phyloP scores from a whole-genome alignment of 1,140 invertebrate genomes.

The Bombus pascuorum region DNA sequence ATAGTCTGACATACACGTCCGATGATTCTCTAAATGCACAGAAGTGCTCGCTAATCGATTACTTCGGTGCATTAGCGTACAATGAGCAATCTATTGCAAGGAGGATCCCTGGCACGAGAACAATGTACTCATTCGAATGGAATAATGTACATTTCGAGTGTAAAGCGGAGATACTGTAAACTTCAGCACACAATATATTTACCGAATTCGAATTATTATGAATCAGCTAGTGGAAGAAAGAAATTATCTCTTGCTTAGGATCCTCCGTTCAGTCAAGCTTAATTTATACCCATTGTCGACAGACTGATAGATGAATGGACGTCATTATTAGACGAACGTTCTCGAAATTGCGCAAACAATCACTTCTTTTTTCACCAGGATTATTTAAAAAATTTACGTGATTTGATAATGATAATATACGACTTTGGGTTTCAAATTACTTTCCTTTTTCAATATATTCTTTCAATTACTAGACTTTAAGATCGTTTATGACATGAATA shows the following conservation, averaged over 20 bases:
- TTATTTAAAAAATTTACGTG: too few relatives aligned
- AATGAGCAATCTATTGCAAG: constrained; percentile 16
- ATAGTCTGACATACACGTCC: not conserved
- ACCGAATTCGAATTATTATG: constrained; percentile 13
- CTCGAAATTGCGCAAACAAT: not conserved
- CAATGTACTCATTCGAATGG: constrained; percentile 21
- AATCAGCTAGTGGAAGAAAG: constrained; percentile 21
- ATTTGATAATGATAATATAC: too few relatives aligned
- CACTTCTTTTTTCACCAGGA: not conserved
- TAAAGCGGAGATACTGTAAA: constrained; percentile 45
- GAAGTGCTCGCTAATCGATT: constrained; percentile 40
- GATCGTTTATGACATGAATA: too few relatives aligned
- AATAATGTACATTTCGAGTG: constrained; percentile 50
- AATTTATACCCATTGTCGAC: not conserved
- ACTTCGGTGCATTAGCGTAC: constrained; percentile 23
- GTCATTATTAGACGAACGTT: not conserved
- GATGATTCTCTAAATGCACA: constrained; percentile 3
- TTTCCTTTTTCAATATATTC: too few relatives aligned
- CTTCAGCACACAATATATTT: constrained; percentile 25
- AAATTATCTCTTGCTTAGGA: constrained; percentile 19
- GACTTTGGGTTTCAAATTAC: too few relatives aligned
- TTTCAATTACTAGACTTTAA: too few relatives aligned
- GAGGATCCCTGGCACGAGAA: not conserved
- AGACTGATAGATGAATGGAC: not conserved
- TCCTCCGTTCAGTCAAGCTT: too few relatives aligned